Base-by-base conservation (phyloP, 2,797 vertebrate genomes). In the Coracias cyanogaster region DNA sequence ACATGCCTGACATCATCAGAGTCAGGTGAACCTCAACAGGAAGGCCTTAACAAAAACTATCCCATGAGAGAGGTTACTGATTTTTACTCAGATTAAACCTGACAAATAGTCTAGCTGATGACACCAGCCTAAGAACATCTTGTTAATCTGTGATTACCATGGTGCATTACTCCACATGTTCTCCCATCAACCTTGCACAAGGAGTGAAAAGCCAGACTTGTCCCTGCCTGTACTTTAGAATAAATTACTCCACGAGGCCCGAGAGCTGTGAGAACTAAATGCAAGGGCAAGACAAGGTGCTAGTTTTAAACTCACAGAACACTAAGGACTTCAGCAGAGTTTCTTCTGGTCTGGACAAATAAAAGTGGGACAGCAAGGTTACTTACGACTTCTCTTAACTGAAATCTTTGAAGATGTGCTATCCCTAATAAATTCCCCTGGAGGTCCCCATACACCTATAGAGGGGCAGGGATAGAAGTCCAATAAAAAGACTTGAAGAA, bases 1-100 rank as follows among this genome's bases (percentile, higher is more conserved):
- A 72, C 2, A 31, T 15, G 9, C 15, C 29, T 65, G 24, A 71
- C 0, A 0, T 35, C 31, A 62, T n/a, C 21, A 12, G 29, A 39
- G 17, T 16, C 15, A 64, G 45, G 29, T 39, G 39, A 95, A 74
- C 19, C 26, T 79, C 48, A 57, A 43, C 2, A 39, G 14, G 72
- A 80, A 82, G 77, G 14, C 7, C 20, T 28, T 61, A 37, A 66
- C 19, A 78, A n/a, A 66, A 54, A 35, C 12, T 6, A 15, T 28
- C 11, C 31, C 24, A 25, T 19, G 7, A 54, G 28, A 58, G 29
- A 13, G 8, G 31, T 83, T 74, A 74, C 8, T 57, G 49, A 51
- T 24, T 35, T 73, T 61, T 79, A 64, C 12, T 82, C n/a, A 72
- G n/a, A 43, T 43, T 61, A 83, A 84, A 74, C 6, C 39, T 21